phyloP scores from a whole-genome alignment of 2,888 invertebrate genomes.

The Drosophila histrio region DNA sequence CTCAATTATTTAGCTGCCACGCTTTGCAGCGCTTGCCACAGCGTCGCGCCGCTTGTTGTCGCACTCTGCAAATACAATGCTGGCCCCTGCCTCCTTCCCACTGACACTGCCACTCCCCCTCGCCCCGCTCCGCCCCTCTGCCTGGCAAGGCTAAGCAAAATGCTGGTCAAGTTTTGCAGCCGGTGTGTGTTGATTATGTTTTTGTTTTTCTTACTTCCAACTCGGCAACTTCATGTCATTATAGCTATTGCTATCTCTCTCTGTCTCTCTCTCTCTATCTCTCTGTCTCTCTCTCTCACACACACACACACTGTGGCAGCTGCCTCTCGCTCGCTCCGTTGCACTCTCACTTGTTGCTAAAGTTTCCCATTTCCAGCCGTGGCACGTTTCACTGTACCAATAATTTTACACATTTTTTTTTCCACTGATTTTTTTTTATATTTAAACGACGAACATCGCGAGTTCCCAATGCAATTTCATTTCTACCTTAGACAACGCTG shows the following conservation, averaged over 20 bases:
- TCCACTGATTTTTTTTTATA: conserved; percentile 65
- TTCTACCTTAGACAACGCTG: conserved; percentile 52
- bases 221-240: conserved; percentile 51
- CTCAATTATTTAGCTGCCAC: conserved; percentile 25
- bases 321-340: conserved; percentile 28
- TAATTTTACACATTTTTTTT: conserved; percentile 42
- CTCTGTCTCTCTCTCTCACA: conserved; percentile 7
- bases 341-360: conserved; percentile 34
- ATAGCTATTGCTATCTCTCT: conserved; percentile 3
- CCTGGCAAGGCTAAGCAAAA: not conserved
- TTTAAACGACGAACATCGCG: conserved; percentile 61
- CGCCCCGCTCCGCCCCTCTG: not conserved
- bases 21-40: conserved; percentile 34
- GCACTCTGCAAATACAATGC: conserved; percentile 24
- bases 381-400: conserved; percentile 67
- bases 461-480: conserved; percentile 66
- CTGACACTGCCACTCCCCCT: not conserved
- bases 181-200: conserved; percentile 63
- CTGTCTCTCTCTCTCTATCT: conserved; percentile 8
- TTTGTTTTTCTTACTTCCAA: conserved; percentile 59
- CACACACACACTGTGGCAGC: conserved; percentile 1
- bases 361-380: conserved; percentile 42
- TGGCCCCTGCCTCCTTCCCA: not conserved
- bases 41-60: conserved; percentile 37
- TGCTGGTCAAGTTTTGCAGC: conserved; percentile 52